Base-by-base conservation (phyloP, 1,140 invertebrate species). In the Odontomachus brunneus region DNA sequence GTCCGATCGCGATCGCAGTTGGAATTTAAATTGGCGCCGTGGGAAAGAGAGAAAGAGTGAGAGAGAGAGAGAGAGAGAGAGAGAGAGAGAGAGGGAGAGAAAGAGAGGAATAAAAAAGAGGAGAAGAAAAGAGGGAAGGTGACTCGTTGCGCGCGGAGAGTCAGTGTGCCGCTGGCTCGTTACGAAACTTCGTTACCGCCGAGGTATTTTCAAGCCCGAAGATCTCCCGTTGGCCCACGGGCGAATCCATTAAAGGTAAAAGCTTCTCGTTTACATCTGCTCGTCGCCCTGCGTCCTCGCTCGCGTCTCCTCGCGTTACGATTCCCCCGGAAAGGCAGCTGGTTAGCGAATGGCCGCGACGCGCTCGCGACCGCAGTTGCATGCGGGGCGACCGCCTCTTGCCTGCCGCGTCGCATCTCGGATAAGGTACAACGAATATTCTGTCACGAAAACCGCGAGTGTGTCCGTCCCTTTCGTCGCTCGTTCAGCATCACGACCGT, bases 161-260 rank as follows among this genome's bases (percentile, higher is more conserved):
- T 5, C 44, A 49, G 57, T 51, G 48, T 63, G 71, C 65, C 74
- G 84, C 72, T 65, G 80, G 51, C 85, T 88, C 86, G 86, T 88
- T 84, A 87, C 82, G 82, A 87, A 88, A 88, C 85, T 88, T 88
- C 82, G 85, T 88, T 88, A 88, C 86, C 84, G 71, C 82, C 85
- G 82, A 75, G 22, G 82, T 88, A 88, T 87, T 88, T 87, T 88
- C 86, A 88, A 88, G 75, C 86, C 86, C 82, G 86, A 88, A 88
- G 86, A 88, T 88, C 82, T 44, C 38, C 84, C 85, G 86, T 75
- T 76, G 74, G 85, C 85, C 72, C 82, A 69, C 69, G 85, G 85
- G 86, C 85, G 83, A 88, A 88, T 88, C 86, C 82, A 88, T 88
- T 88, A 88, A 88, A 88, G 86, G 85, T 87, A 88, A 88, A 88